These are phyloP conservation scores for Sisor rabdophorus DNA, from an alignment of 2,113 vertebrate genomes.

Conservation along the genomic window DNA sequence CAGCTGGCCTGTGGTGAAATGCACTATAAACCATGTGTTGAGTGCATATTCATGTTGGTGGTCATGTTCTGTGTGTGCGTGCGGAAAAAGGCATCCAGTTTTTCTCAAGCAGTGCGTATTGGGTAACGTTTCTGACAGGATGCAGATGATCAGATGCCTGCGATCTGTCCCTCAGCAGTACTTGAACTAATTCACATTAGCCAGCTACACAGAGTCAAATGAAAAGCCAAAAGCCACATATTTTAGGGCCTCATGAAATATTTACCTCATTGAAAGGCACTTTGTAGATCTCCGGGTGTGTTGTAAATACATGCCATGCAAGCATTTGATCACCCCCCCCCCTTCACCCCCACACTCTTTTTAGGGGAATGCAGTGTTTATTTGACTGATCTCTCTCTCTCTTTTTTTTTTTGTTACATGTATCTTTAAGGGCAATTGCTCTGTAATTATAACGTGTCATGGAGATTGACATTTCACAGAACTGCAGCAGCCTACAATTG, in stretches of 20 bases:
- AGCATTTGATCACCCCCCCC: background rate
- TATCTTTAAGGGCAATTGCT: constrained; percentile 24
- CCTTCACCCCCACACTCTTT: background rate
- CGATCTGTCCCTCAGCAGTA: constrained; percentile 38
- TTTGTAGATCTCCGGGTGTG: constrained; percentile 14
- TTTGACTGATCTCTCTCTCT: background rate
- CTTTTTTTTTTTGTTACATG: background rate
- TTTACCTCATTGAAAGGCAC: constrained; percentile 28
- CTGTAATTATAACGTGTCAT: constrained; percentile 13
- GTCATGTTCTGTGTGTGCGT: constrained; percentile 18
- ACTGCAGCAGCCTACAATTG: constrained; percentile 10
- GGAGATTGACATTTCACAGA: background rate
- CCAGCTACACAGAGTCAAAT: constrained; percentile 35
- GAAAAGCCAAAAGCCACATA: constrained; percentile 42
- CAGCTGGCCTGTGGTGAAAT: background rate
- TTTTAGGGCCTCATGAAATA: constrained; percentile 43
- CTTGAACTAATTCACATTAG: constrained; percentile 29
- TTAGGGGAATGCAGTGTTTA: background rate
- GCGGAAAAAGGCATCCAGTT: constrained; percentile 20
- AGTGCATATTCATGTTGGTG: constrained; percentile 12
- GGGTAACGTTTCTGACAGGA: constrained; percentile 27
- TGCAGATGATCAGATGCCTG: constrained; percentile 15
- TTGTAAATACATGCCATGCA: constrained; percentile 13
- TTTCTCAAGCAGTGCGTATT: constrained; percentile 3
- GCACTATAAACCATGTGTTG: constrained; percentile 4